These are phyloP conservation scores for Drosophila mayaguana DNA, from an alignment of 2,888 invertebrate species.

Conservation along the genomic window DNA sequence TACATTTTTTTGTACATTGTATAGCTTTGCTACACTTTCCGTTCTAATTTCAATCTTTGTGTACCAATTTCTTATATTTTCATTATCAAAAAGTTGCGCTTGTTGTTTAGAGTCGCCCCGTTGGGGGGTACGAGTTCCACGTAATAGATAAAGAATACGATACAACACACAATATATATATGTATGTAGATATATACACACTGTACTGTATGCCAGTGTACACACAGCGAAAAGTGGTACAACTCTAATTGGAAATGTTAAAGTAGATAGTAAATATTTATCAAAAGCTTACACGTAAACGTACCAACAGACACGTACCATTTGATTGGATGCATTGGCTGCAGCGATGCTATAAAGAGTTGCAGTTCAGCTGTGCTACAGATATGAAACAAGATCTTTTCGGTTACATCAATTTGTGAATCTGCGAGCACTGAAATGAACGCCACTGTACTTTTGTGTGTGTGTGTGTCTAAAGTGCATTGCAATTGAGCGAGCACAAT, in stretches of 20 bases:
- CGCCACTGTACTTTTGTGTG: background rate
- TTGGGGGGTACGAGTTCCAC: slow-evolving; percentile 32
- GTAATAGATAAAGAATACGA: slow-evolving; percentile 54
- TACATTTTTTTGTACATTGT: background rate
- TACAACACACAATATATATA: slow-evolving; percentile 12
- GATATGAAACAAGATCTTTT: slow-evolving; percentile 12
- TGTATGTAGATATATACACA: slow-evolving; percentile 5
- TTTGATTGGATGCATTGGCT: slow-evolving; percentile 60
- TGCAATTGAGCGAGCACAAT: slow-evolving; percentile 9
- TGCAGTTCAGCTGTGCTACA: slow-evolving; percentile 9
- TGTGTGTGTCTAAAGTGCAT: background rate
- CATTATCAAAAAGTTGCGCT: slow-evolving; percentile 48
- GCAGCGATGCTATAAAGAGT: slow-evolving; percentile 9
- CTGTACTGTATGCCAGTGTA: slow-evolving; percentile 11
- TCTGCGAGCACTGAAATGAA: background rate
- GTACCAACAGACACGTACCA: slow-evolving; percentile 63
- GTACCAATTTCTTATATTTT: slow-evolving; percentile 45
- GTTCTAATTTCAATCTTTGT: slow-evolving; percentile 33
- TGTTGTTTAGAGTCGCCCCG: slow-evolving; percentile 37
- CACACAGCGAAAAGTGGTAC: slow-evolving; percentile 65
- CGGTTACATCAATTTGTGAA: slow-evolving; percentile 12
- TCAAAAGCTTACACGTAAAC: slow-evolving; percentile 61
- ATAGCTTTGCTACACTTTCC: slow-evolving; percentile 19
- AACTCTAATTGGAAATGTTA: slow-evolving; percentile 78
- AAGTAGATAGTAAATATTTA: slow-evolving; percentile 76